Base-by-base conservation (phyloP, 2,113 vertebrate genomes). In the Trinectes maculatus region DNA sequence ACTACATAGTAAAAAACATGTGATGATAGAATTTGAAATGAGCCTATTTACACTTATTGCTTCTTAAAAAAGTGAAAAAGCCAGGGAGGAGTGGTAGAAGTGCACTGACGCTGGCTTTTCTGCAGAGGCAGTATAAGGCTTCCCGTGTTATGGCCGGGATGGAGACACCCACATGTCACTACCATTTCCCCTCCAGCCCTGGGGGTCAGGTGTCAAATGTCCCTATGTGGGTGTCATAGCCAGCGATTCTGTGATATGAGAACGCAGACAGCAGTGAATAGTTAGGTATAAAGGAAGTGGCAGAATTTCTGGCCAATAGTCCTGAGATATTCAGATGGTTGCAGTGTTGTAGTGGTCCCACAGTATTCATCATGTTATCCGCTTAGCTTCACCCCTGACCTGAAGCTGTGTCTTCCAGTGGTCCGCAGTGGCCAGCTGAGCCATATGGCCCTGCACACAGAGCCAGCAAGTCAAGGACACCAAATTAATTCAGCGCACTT, bases 381-480 rank as follows among this genome's bases (percentile, higher is more conserved):
- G 4, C 46, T 55, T 19, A 28, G 47, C 10, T 47, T 62, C 47
- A 74, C 58, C 67, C 71, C 74, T 75, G 70, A 19, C 37, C 63
- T 21, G 21, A 37, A 18, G 19, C 43, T 57, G 60, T 9, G 57
- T 61, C 62, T 76, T 79, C 62, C 79, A 66, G 71, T 39, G 34
- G 56, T 33, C 24, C 9, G 13, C 75, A 22, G 60, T 56, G 59
- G 53, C 63, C 70, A 62, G 61, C 21, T 2, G 28, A 29, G 56
- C 85, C 85, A 90, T 85, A 86, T 87, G 85, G 75, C 55, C 57
- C 52, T 31, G 9, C 31, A 46, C 46, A 57, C 54, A 43, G 77
- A 71, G 79, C 83, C 82, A 74, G 58, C 33, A 62, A 87, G 82
- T 85, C 75, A 80, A 89, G 83, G 77, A 87, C 70, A 86, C 54